phyloP scores from a whole-genome alignment of 2,113 vertebrate genomes.

The Bostrychus sinensis region DNA sequence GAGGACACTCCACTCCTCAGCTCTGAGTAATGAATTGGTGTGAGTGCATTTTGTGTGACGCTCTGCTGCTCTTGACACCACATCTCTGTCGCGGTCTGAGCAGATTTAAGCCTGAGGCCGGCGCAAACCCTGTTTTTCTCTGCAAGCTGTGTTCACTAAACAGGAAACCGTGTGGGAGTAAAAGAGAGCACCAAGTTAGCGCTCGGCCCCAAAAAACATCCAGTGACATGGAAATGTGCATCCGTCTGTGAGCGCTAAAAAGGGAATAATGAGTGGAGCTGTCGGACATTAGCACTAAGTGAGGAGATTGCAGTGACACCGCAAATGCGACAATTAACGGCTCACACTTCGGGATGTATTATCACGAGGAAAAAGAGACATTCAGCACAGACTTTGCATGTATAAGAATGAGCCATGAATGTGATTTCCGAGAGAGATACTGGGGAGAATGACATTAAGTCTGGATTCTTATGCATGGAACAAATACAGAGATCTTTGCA shows the following conservation, averaged over 20 bases:
- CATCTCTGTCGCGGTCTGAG: conserved; percentile 21
- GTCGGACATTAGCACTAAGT: conserved; percentile 11
- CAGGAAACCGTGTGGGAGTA: conserved; percentile 52
- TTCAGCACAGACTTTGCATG: not conserved
- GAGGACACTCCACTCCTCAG: conserved; percentile 4
- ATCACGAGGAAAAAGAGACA: not conserved
- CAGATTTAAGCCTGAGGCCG: conserved; percentile 19
- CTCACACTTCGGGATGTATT: conserved; percentile 6
- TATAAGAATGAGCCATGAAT: not conserved
- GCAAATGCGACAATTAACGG: conserved; percentile 15
- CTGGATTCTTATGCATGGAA: no score
- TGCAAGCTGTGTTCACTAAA: conserved; percentile 48
- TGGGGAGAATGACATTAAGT: no score
- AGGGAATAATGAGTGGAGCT: conserved; percentile 48
- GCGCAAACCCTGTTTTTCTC: conserved; percentile 19
- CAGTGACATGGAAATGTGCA: conserved; percentile 49
- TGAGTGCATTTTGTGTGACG: conserved; percentile 13
- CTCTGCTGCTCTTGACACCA: conserved; percentile 25
- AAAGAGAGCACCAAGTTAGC: conserved; percentile 10
- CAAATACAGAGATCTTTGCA: no score
- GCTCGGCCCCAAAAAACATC: conserved; percentile 1
- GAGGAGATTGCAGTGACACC: conserved; percentile 10
- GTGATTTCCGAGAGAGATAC: not conserved
- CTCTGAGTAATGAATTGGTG: conserved; percentile 46
- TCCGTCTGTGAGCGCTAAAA: conserved; percentile 34